phyloP scores from a whole-genome alignment of 2,888 invertebrate species.

The Seladonia tumulorum region DNA sequence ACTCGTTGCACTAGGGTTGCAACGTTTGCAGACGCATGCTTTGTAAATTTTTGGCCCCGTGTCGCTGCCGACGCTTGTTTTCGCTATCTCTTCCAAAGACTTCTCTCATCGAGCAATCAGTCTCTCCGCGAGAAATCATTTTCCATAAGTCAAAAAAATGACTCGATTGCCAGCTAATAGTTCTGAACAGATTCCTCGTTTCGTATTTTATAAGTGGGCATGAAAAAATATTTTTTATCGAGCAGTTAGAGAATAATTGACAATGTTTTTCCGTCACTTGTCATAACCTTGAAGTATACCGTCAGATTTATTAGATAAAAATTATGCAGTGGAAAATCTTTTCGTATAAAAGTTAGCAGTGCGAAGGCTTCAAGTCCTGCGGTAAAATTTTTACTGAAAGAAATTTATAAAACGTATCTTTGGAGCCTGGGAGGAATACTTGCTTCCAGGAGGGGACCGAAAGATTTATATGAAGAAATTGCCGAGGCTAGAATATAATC shows the following conservation, averaged over 20 bases:
- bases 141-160: neutral
- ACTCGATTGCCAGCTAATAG: neutral
- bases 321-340: no score
- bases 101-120: neutral
- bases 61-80: neutral
- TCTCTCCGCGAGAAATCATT: neutral
- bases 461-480: neutral
- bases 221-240: neutral
- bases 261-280: no score
- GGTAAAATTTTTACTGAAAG: no score
- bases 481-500: neutral
- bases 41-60: slow-evolving; percentile 44
- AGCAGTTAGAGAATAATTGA: no score
- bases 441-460: neutral
- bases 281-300: no score
- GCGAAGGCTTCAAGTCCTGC: no score
- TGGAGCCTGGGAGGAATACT: no score
- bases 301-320: no score
- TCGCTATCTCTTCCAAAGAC: neutral
- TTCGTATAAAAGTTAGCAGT: no score
- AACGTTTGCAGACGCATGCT: slow-evolving; percentile 52
- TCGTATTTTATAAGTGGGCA: neutral
- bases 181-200: neutral
- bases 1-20: slow-evolving; percentile 65
- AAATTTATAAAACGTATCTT: neutral